phyloP scores from a whole-genome alignment of 2,113 vertebrate species.

The Rafetus swinhoei region DNA sequence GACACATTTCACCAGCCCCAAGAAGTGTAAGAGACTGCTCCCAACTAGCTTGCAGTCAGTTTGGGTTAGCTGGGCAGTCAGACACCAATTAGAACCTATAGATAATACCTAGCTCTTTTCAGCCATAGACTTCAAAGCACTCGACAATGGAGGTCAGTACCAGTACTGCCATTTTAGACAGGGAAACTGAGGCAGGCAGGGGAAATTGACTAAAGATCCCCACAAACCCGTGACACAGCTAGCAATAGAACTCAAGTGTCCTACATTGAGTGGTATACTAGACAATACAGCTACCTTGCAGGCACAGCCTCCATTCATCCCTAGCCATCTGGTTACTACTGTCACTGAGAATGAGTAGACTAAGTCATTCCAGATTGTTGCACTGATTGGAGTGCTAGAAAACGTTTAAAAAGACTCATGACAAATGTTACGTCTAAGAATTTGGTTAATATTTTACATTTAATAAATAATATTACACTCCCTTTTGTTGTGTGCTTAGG shows the following conservation, averaged over 20 bases:
- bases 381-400: neutral
- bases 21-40: neutral
- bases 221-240: neutral
- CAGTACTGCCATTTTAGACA: conserved; percentile 24
- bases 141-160: neutral
- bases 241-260: neutral
- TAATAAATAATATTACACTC: neutral
- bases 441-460: neutral
- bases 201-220: conserved; percentile 1
- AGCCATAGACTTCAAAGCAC: neutral
- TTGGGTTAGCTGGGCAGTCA: neutral
- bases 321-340: neutral
- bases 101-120: neutral
- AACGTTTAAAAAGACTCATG: neutral
- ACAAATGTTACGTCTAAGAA: neutral
- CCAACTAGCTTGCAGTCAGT: neutral
- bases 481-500: neutral
- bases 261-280: neutral
- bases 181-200: conserved; percentile 14
- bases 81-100: neutral
- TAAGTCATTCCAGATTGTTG: neutral
- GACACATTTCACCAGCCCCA: neutral
- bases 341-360: neutral
- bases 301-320: neutral
- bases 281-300: neutral